phyloP scores from a whole-genome alignment of 2,113 vertebrate species.

The Butorides virescens region DNA sequence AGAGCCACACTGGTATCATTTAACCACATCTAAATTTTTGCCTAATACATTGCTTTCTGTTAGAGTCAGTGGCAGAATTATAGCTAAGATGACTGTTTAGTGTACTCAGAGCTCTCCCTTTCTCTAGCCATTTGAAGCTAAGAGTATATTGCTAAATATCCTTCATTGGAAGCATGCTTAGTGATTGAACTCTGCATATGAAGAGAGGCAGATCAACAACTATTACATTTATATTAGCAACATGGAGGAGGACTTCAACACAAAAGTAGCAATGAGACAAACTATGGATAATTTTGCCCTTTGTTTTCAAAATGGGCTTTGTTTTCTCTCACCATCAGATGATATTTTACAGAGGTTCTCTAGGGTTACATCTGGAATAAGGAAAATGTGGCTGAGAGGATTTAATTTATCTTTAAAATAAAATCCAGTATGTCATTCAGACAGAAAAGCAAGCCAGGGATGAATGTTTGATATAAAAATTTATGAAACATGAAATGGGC shows the following conservation, averaged over 20 bases:
- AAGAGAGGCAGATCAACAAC: not conserved
- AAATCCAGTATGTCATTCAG: not conserved
- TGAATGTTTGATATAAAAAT: slow-evolving; percentile 54
- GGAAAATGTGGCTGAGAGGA: not conserved
- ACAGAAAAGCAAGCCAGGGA: slow-evolving; percentile 19
- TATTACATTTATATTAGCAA: not conserved
- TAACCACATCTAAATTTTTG: not conserved
- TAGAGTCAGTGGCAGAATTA: not conserved
- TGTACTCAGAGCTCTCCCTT: not conserved
- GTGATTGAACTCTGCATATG: not conserved
- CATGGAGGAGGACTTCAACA: not conserved
- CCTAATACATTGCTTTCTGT: not conserved
- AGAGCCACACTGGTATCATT: not conserved
- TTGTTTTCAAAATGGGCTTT: not conserved
- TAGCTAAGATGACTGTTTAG: not conserved
- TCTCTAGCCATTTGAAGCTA: not conserved
- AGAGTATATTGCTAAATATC: not conserved
- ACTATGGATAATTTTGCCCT: not conserved
- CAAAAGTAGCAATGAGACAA: not conserved
- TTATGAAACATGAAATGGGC: slow-evolving; percentile 65
- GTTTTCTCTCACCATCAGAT: not conserved
- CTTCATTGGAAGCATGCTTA: not conserved
- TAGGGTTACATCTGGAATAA: not conserved
- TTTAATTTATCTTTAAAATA: slow-evolving; percentile 16
- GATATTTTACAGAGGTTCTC: not conserved